Evolutionary conservation across 2,797 vertebrate species (phyloP).

Genomic region (Hipposideros larvatus): DNA sequence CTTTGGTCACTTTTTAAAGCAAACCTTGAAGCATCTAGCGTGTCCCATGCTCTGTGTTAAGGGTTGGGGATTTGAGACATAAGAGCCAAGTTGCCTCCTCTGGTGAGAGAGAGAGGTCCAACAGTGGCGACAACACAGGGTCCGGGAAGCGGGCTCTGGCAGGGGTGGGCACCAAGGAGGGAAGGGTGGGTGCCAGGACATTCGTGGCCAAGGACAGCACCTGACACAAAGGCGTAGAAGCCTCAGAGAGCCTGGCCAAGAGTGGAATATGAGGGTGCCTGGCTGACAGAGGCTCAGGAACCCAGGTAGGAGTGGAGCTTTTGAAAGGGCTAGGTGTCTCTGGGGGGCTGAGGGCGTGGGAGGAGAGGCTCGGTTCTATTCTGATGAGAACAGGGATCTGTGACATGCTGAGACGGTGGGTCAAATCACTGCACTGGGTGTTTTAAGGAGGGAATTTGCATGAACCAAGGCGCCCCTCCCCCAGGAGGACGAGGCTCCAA

Average conservation of each 20-base stretch:
- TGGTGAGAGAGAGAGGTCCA: not conserved
- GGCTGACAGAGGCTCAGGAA: not conserved
- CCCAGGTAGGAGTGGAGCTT: not conserved
- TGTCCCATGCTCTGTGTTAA: not conserved
- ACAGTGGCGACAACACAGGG: rapidly evolving
- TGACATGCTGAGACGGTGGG: not conserved
- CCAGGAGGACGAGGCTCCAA: not conserved
- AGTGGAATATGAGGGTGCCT: not conserved
- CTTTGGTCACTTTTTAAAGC: not conserved
- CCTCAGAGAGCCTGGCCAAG: not conserved
- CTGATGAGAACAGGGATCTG: not conserved
- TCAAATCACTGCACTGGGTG: not conserved
- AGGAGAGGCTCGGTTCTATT: not conserved
- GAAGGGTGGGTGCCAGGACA: not conserved
- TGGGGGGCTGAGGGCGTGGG: rapidly evolving
- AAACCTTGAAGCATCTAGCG: not conserved
- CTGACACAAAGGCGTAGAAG: not conserved
- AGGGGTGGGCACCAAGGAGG: not conserved
- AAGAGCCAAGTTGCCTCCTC: not conserved
- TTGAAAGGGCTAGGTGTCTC: not conserved
- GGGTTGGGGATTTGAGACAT: not conserved
- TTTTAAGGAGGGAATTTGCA: not conserved
- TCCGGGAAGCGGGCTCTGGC: not conserved
- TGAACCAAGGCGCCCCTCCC: rapidly evolving
- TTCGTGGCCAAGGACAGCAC: not conserved